Conservation (phyloP, 2,113 vertebrate species). For the Halcyon malimbica region DNA sequence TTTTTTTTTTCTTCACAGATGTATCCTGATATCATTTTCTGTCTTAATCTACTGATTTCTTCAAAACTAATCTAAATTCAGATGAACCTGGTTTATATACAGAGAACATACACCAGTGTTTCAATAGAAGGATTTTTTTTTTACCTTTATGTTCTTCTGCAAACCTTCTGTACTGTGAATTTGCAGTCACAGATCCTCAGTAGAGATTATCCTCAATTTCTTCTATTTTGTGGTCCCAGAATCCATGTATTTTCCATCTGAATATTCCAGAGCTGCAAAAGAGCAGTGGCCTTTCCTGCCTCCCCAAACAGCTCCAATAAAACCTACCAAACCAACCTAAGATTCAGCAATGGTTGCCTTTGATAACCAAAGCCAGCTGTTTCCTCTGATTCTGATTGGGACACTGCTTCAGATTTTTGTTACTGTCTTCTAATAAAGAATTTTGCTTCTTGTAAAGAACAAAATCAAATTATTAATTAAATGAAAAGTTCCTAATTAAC, state of each 20-base stretch:
- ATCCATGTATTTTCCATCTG: neutral
- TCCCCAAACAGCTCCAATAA: neutral
- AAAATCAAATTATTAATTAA: neutral
- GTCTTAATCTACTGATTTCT: neutral
- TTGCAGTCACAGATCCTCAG: neutral
- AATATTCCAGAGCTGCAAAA: neutral
- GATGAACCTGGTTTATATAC: neutral
- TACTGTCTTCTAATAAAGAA: neutral
- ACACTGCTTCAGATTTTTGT: neutral
- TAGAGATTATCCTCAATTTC: neutral
- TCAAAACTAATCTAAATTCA: neutral
- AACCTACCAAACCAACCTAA: neutral
- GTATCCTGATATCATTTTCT: neutral
- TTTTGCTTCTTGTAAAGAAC: neutral
- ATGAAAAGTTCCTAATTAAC: neutral
- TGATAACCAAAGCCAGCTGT: neutral
- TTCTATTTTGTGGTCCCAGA: neutral
- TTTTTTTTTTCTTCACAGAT: neutral
- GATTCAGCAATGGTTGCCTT: neutral
- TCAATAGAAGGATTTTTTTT: too few relatives aligned
- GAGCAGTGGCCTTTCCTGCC: neutral
- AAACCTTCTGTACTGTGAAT: neutral
- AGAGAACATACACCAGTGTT: neutral
- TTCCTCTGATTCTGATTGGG: neutral
- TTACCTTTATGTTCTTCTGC: neutral